These are phyloP conservation scores for Ptilonorhynchus violaceus DNA, from an alignment of 2,113 vertebrate genomes.

Conservation along the genomic window DNA sequence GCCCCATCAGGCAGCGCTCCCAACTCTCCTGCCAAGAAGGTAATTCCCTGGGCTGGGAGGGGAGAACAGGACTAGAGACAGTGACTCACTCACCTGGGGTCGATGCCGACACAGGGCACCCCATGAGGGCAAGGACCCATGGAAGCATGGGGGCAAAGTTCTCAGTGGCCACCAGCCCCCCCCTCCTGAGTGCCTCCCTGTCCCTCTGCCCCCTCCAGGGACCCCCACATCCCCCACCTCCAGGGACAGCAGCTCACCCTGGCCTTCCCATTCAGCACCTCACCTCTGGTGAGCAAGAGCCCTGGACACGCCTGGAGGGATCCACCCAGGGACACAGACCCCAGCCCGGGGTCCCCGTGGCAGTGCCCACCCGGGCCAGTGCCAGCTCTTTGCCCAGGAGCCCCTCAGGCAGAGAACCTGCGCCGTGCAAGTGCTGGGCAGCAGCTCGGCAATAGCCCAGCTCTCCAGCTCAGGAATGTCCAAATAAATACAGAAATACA, in stretches of 20 bases:
- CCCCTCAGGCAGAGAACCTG: not conserved
- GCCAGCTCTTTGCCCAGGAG: not conserved
- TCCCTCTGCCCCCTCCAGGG: fast-evolving
- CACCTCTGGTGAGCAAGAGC: not conserved
- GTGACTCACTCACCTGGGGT: fast-evolving
- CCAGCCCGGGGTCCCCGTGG: fast-evolving
- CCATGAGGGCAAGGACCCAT: fast-evolving
- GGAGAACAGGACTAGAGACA: not conserved
- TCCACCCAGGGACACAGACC: not conserved
- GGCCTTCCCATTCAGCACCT: not conserved
- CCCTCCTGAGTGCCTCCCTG: not conserved
- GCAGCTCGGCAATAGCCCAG: not conserved
- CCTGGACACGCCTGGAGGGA: fast-evolving
- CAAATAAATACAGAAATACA: conserved; percentile 65
- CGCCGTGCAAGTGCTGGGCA: not conserved
- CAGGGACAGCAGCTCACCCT: not conserved
- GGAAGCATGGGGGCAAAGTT: not conserved
- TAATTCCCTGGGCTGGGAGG: not conserved
- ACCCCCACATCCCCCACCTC: not conserved
- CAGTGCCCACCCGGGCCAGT: fast-evolving
- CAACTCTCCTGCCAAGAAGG: not conserved
- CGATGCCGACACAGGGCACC: not conserved
- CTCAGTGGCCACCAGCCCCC: not conserved
- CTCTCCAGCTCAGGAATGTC: conserved; percentile 55
- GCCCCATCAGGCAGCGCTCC: not conserved